Evolutionary conservation across 1,140 invertebrate genomes (phyloP).

Genomic region (Globodera ellingtonae): DNA sequence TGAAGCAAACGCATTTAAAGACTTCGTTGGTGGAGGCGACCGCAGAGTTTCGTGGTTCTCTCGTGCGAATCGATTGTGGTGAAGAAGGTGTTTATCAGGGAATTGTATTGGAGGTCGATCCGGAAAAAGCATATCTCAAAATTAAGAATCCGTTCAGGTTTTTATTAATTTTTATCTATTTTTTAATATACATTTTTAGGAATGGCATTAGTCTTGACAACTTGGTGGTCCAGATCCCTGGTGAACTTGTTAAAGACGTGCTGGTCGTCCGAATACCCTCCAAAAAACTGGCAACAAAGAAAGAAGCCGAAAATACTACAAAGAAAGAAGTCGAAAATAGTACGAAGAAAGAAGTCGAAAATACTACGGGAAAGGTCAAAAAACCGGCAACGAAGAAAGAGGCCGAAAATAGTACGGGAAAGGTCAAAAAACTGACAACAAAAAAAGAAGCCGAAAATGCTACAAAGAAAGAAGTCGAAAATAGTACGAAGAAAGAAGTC

Average conservation of each 20-base stretch:
- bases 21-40: slow-evolving; percentile 16
- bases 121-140: slow-evolving; percentile 32
- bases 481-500: too few species aligned
- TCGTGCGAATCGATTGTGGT: slow-evolving; percentile 51
- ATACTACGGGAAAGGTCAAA: too few species aligned
- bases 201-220: slow-evolving; percentile 20
- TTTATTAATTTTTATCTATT: background rate
- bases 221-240: slow-evolving; percentile 9
- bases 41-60: slow-evolving; percentile 44
- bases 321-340: too few species aligned
- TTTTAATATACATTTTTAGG: slow-evolving; percentile 4
- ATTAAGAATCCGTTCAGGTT: slow-evolving; percentile 53
- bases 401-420: too few species aligned
- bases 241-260: slow-evolving; percentile 5
- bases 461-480: too few species aligned
- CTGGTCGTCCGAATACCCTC: slow-evolving; percentile 16
- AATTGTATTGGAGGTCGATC: slow-evolving; percentile 31
- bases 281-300: too few species aligned
- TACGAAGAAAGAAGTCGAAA: too few species aligned
- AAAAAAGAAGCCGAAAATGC: too few species aligned
- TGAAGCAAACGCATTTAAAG: slow-evolving; percentile 5
- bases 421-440: too few species aligned
- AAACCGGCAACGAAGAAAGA: too few species aligned
- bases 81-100: slow-evolving; percentile 54
- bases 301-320: too few species aligned